A percentile compares a stretch with the other conserved stretches of the same genome.
Evolutionary conservation across 2,888 invertebrate species (phyloP).

Genomic region (Archaeoteleia sp.): DNA sequence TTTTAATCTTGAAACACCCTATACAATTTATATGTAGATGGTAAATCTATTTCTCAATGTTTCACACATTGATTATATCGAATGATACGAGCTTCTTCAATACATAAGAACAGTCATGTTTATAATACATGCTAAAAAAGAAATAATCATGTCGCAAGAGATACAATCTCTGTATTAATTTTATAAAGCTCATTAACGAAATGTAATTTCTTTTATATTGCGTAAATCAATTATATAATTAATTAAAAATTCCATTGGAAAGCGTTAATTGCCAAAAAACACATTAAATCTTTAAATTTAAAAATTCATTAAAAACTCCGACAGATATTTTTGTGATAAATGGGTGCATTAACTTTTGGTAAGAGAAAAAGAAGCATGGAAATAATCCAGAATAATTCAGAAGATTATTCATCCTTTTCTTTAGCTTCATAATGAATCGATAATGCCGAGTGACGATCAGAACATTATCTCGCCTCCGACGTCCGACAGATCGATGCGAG

Average conservation of each 20-base stretch:
- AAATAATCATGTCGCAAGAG: too few relatives aligned
- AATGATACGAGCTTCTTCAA: too few relatives aligned
- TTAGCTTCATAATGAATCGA: slow-evolving; percentile 46
- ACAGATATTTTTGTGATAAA: slow-evolving; percentile 6
- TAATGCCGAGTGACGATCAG: slow-evolving; percentile 50
- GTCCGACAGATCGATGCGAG: slow-evolving; percentile 28
- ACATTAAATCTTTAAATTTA: too few relatives aligned
- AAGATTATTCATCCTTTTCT: slow-evolving; percentile 25
- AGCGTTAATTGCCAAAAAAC: too few relatives aligned
- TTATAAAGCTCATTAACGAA: too few relatives aligned
- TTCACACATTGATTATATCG: slow-evolving; percentile 12
- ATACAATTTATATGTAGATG: slow-evolving; percentile 7
- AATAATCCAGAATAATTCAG: slow-evolving; percentile 5
- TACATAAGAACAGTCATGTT: too few relatives aligned
- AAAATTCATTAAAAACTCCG: too few relatives aligned
- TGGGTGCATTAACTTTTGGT: slow-evolving; percentile 22
- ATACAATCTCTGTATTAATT: too few relatives aligned
- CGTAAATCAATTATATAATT: too few relatives aligned
- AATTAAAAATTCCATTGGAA: slow-evolving; percentile 44
- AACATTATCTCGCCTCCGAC: slow-evolving; percentile 51
- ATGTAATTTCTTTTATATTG: too few relatives aligned
- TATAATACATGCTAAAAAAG: too few relatives aligned
- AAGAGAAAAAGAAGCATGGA: slow-evolving; percentile 24
- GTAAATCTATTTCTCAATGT: background rate
- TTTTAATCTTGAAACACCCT: too few relatives aligned